These are phyloP conservation scores for Graptemys geographica DNA, from an alignment of 2,797 vertebrate genomes.

Conservation along the genomic window DNA sequence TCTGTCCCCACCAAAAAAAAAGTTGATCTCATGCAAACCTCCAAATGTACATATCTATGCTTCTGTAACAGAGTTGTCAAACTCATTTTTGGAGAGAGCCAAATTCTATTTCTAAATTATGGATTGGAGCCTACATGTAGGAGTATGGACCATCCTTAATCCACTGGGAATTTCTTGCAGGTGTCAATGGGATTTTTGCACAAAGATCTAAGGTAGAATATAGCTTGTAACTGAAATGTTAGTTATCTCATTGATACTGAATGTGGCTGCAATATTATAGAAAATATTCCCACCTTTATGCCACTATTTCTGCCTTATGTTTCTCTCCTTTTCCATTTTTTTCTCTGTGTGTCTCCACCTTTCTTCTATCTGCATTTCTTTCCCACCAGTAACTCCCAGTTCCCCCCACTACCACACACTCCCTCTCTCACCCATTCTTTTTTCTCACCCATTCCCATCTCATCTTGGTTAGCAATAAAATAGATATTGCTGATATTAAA, in stretches of 20 bases:
- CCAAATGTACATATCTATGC: background rate
- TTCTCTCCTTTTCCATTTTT: background rate
- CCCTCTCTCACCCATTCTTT: background rate
- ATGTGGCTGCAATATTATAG: background rate
- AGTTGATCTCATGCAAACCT: background rate
- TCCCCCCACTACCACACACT: background rate
- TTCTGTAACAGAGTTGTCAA: background rate
- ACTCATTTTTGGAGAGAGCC: background rate
- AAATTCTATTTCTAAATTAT: background rate
- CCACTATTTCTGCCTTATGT: background rate
- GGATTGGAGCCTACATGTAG: background rate
- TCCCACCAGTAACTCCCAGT: background rate
- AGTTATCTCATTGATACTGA: constrained; percentile 22
- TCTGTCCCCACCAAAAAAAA: background rate
- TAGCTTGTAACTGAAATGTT: constrained; percentile 9
- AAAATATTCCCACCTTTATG: constrained; percentile 6
- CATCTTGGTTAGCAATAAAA: constrained; percentile 4
- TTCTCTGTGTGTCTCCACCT: fast-evolving
- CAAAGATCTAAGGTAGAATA: constrained; percentile 22
- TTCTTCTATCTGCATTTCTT: background rate
- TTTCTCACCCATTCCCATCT: background rate
- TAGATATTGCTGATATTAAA: background rate
- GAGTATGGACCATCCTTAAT: background rate
- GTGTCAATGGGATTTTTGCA: constrained; percentile 30
- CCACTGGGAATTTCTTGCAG: constrained; percentile 23